Evolutionary conservation across 2,888 invertebrate genomes (phyloP).

Genomic region (Eupelmus urozonus): DNA sequence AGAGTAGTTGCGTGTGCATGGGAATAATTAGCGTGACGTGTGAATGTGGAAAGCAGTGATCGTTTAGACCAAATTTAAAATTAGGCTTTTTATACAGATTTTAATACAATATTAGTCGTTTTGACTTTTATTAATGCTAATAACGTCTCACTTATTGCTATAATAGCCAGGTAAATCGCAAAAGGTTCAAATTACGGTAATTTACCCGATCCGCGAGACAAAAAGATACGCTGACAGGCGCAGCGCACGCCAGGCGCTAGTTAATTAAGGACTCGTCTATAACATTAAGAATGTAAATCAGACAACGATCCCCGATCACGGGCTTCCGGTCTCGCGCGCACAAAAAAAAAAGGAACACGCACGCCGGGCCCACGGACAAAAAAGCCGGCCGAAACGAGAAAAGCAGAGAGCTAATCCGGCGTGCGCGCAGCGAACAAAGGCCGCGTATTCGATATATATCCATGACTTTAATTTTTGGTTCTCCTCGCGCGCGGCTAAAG

Average conservation of each 20-base stretch:
- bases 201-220: background rate
- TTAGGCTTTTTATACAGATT: no score
- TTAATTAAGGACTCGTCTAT: conserved; percentile 19
- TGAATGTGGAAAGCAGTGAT: no score
- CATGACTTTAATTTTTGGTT: conserved; percentile 52
- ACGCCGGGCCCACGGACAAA: background rate
- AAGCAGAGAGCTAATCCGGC: conserved; percentile 33
- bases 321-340: background rate
- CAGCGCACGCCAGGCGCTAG: background rate
- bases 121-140: no score
- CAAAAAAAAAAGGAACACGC: background rate
- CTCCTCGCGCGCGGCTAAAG: background rate
- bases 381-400: conserved; percentile 25
- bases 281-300: conserved; percentile 38
- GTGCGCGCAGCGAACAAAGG: conserved; percentile 48
- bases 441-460: conserved; percentile 27
- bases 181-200: background rate
- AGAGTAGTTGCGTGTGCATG: no score
- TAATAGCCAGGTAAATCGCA: no score
- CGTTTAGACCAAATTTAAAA: no score
- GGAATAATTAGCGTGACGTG: no score
- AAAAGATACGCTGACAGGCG: no score
- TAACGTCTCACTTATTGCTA: no score
- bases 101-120: no score
- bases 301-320: conserved; percentile 37